These are phyloP conservation scores for Rhingia campestris DNA, from an alignment of 2,888 invertebrate genomes.

Conservation along the genomic window DNA sequence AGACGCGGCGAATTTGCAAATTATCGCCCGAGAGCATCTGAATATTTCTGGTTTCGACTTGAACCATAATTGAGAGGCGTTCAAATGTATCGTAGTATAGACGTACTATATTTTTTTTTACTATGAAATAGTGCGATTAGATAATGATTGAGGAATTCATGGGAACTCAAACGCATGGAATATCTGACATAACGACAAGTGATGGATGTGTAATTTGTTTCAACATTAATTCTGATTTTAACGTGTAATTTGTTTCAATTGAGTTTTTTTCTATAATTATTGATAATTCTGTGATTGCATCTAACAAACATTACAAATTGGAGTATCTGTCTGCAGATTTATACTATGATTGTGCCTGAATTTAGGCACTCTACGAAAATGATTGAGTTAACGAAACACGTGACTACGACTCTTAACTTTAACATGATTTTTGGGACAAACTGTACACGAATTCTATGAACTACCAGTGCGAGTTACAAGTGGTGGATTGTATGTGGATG, in stretches of 20 bases:
- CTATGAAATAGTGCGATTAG: conserved; percentile 9
- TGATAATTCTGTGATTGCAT: background rate
- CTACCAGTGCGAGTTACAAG: background rate
- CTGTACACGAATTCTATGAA: background rate
- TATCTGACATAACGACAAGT: background rate
- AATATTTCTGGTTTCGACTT: conserved; percentile 9
- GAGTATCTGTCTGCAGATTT: background rate
- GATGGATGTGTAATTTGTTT: background rate
- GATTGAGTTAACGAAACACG: conserved; percentile 2
- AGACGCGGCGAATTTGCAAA: too few relatives aligned
- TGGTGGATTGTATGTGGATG: conserved; percentile 10
- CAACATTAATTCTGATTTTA: background rate
- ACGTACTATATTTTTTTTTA: background rate
- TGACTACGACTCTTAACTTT: background rate
- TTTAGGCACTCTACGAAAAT: background rate
- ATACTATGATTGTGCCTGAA: conserved; percentile 5
- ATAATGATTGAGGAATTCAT: background rate
- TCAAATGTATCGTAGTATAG: too few relatives aligned
- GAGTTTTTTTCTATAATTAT: background rate
- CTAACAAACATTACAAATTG: background rate
- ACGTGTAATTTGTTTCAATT: background rate
- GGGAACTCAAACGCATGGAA: background rate
- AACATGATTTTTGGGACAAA: conserved; percentile 2
- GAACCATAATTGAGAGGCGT: background rate
- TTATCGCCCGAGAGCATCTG: conserved; percentile 3